Base-by-base conservation (phyloP, 2,113 vertebrate species). In the Leucoraja erinaceus region DNA sequence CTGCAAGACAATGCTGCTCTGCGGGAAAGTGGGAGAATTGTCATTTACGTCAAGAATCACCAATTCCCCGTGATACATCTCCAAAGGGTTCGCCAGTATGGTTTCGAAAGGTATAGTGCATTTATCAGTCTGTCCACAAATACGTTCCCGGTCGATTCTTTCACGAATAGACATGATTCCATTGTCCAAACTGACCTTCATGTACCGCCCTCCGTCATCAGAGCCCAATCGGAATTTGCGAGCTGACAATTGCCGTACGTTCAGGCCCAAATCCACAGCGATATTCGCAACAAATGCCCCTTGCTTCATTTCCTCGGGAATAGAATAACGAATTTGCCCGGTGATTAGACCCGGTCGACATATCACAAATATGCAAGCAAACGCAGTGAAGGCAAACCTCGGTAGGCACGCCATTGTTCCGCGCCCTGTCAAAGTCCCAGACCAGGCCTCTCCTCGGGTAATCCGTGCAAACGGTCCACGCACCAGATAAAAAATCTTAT, bases 161-260 rank as follows among this genome's bases (percentile, higher is more conserved):
- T 94, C 94, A 9, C 90, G 93, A 0, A 94, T 93, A 93, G 95
- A 75, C 59, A 96, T 94, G 84, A 93, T 93, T 66, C 96, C 95
- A 75, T 93, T 95, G 0, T 93, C 84, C 38, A 33, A 59, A 92
- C 97, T 97, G 91, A 98, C 93, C 93, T 95, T 94, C n/a, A 98
- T 96, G 94, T 97, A 97, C 93, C 97, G 96, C 94, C 95, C 94
- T 94, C 94, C 96, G 94, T 97, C 95, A 93, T 95, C 95, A 16
- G 96, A 97, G 94, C 97, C 95, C 93, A 98, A 96, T 93, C 96
- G 94, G 93, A 96, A 95, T 86, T 95, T 93, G 0, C 95, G 95
- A 75, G 95, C 95, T 94, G 94, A 95, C 92, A 97, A 93, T 61
- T 96, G 94, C 5, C 93, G 94, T 22, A 95, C 70, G 94, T 97